Conservation (phyloP, 2,888 invertebrate genomes). For the Acrobasis repandana region DNA sequence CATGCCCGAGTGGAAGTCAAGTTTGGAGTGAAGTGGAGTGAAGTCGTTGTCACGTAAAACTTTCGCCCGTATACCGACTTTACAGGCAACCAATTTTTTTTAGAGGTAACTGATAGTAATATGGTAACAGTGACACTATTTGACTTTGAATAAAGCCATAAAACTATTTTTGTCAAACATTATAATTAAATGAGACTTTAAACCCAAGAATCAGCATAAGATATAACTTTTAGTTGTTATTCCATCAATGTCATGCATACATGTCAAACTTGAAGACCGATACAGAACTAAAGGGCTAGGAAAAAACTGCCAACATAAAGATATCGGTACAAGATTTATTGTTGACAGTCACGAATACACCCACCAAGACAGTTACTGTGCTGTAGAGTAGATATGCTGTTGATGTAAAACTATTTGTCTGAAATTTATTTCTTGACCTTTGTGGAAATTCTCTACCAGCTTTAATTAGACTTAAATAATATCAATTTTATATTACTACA, state of each 20-base stretch:
- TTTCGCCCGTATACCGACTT: too few relatives aligned
- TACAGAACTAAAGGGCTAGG: neutral
- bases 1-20: too few relatives aligned
- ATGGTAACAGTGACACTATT: too few relatives aligned
- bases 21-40: too few relatives aligned
- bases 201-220: neutral
- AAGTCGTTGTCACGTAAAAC: too few relatives aligned
- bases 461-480: too few relatives aligned
- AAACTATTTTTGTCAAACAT: too few relatives aligned
- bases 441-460: too few relatives aligned
- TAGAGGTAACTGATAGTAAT: too few relatives aligned
- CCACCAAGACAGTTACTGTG: neutral
- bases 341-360: conserved; percentile 16
- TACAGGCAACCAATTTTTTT: too few relatives aligned
- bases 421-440: neutral
- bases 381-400: neutral
- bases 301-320: conserved; percentile 17
- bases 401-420: neutral
- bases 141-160: too few relatives aligned
- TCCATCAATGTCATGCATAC: conserved; percentile 7
- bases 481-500: too few relatives aligned
- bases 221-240: neutral
- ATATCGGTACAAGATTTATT: conserved; percentile 13
- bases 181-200: neutral
- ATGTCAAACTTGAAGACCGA: conserved; percentile 15